A percentile compares a stretch with the other conserved stretches of the same genome.
Conservation (phyloP, 2,888 invertebrate species). For the Monoplex corrugatus region DNA sequence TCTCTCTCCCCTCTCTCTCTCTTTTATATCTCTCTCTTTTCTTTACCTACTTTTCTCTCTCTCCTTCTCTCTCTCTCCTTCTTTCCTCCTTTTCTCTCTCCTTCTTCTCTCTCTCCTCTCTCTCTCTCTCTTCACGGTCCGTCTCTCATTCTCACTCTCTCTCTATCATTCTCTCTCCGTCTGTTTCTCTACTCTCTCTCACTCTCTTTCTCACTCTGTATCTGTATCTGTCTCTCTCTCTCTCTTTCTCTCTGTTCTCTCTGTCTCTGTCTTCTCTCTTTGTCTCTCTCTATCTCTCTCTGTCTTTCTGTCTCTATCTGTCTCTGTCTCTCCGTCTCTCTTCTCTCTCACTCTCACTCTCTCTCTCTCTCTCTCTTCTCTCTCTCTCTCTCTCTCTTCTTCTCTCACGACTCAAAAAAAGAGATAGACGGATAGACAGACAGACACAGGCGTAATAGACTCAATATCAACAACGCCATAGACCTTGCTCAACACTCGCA, state of each 20-base stretch:
- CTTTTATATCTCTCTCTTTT: too few species aligned
- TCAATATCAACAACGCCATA: too few species aligned
- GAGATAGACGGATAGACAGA: too few species aligned
- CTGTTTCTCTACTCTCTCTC: neutral
- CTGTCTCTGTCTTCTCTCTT: too few species aligned
- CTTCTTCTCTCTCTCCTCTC: neutral
- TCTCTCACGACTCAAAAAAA: too few species aligned
- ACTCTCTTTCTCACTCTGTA: neutral
- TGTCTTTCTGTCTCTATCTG: neutral
- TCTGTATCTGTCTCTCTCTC: neutral
- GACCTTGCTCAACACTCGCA: too few species aligned
- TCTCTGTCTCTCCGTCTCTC: neutral
- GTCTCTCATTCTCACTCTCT: neutral
- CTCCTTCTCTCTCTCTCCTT: too few species aligned
- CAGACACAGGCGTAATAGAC: too few species aligned
- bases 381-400: neutral
- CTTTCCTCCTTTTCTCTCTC: neutral
- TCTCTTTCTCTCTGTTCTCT: neutral
- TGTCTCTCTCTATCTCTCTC: neutral
- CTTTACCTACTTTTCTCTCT: too few species aligned
- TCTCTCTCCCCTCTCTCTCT: too few species aligned
- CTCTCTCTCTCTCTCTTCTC: neutral
- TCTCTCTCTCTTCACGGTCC: neutral
- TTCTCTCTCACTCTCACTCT: neutral
- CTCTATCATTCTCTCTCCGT: neutral